These are phyloP conservation scores for Harpagus bidentatus DNA, from an alignment of 2,113 vertebrate genomes.

Conservation along the genomic window DNA sequence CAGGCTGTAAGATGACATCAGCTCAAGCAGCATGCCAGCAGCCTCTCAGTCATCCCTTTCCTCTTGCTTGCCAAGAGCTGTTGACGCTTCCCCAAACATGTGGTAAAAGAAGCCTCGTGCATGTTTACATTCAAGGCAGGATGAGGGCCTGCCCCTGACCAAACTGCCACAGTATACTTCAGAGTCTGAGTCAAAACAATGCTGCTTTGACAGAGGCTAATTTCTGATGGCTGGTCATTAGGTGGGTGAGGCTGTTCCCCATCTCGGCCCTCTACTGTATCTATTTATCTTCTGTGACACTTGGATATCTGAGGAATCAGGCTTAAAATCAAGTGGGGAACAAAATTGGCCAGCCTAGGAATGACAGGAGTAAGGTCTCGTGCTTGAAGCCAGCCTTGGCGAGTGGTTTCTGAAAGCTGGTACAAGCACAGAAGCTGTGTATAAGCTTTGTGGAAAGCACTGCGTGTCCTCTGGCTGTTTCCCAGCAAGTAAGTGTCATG, in stretches of 20 bases:
- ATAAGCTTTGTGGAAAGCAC: background rate
- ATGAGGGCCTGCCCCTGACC: background rate
- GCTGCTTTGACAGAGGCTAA: background rate
- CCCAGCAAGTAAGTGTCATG: background rate
- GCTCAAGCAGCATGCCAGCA: conserved; percentile 14
- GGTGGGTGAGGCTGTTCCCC: background rate
- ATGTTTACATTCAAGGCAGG: conserved; percentile 21
- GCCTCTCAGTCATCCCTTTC: background rate
- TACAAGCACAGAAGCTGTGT: background rate
- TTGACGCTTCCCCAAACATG: conserved; percentile 29
- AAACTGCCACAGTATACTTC: background rate
- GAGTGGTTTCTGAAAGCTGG: background rate
- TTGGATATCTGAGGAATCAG: background rate
- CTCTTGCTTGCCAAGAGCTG: conserved; percentile 27
- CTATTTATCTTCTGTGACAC: background rate
- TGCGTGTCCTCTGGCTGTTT: background rate
- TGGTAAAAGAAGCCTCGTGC: background rate
- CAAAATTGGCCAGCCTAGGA: background rate
- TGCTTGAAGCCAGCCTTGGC: background rate
- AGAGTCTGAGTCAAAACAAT: background rate
- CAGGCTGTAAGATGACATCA: conserved; percentile 22
- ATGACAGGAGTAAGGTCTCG: background rate
- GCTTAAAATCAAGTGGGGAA: background rate
- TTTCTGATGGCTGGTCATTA: background rate
- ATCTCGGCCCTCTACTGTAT: background rate